Base-by-base conservation (phyloP, 2,888 invertebrate genomes). In the Epinotia demarniana region DNA sequence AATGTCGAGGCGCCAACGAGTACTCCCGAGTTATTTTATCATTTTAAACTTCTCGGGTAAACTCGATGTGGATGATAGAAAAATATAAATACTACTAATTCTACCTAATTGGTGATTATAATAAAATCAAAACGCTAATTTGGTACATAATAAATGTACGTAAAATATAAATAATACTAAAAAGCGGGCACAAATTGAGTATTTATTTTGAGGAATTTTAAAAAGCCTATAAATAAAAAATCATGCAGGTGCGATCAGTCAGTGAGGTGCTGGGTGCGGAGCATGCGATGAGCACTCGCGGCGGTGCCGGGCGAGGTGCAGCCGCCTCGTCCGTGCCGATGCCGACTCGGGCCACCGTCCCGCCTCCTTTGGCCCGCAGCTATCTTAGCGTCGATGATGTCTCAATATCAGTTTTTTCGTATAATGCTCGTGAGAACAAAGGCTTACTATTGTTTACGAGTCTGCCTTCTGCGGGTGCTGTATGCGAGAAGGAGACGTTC, bases 381-480 rank as follows among this genome's bases (percentile, higher is more conserved):
- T 84, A 81, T 86, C 87, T 85, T 89, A 89, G 90, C 90, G 84
- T 90, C 91, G 91, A 93, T 92, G 91, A 93, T 92, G 92, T 92
- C 92, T 86, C 86, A 91, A 81, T 89, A 93, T 91, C 92, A 89
- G 84, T 90, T 91, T 85, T 82, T 90, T 93, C 88, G 95, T 93
- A 89, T 93, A 89, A 94, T 93, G 94, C 94, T 92, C 92, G 94
- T 95, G 94, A 94, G 90, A 92, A 93, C 90, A 92, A 92, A 94
- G 94, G 94, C 93, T 92, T 95, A 94, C 93, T 90, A 91, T 91
- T 86, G 76, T 85, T 86, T 87, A 91, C 85, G 87, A 84, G 89
- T 95, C 95, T 95, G 95, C 96, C 96, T 96, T 96, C 96, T 96
- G 96, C 96, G 96, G 96, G 95, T 96, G 96, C 96, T 96, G 96